Percentiles rank a stretch among this genome's conserved stretches.
phyloP scores from a whole-genome alignment of 2,888 invertebrate species.

The Auanema sp. region DNA sequence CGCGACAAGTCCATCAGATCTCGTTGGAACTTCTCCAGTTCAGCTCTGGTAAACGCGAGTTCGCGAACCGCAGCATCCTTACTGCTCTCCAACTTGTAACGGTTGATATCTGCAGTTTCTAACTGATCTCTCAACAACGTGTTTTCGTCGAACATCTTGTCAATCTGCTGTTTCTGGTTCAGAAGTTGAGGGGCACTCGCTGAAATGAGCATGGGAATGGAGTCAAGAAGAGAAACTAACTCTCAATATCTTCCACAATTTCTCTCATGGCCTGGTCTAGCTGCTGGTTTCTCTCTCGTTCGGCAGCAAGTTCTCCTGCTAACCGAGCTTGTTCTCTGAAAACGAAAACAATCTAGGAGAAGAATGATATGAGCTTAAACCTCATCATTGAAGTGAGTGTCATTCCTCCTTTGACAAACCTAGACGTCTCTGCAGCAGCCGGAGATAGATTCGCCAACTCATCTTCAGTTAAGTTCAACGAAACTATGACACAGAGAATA shows the following conservation, averaged over 20 bases:
- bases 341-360: background rate
- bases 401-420: conserved; percentile 46
- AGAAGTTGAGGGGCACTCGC: conserved; percentile 30
- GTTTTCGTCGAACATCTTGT: conserved; percentile 27
- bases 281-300: conserved; percentile 29
- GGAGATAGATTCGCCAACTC: conserved; percentile 47
- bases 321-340: conserved; percentile 48
- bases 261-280: conserved; percentile 49
- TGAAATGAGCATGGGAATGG: conserved; percentile 4
- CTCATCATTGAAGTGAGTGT: conserved; percentile 44
- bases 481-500: conserved; percentile 15
- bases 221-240: conserved; percentile 8
- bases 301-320: conserved; percentile 43
- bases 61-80: conserved; percentile 41
- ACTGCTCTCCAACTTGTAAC: conserved; percentile 23
- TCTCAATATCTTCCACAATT: conserved; percentile 38
- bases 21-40: conserved; percentile 49
- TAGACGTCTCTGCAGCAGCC: conserved; percentile 52
- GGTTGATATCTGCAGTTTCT: conserved; percentile 26
- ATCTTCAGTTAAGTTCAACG: conserved; percentile 40
- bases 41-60: conserved; percentile 49
- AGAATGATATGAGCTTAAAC: conserved; percentile 14
- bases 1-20: conserved; percentile 19
- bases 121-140: conserved; percentile 24
- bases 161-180: conserved; percentile 27